phyloP scores from a whole-genome alignment of 1,140 invertebrate species.

The Calephelis nemesis region DNA sequence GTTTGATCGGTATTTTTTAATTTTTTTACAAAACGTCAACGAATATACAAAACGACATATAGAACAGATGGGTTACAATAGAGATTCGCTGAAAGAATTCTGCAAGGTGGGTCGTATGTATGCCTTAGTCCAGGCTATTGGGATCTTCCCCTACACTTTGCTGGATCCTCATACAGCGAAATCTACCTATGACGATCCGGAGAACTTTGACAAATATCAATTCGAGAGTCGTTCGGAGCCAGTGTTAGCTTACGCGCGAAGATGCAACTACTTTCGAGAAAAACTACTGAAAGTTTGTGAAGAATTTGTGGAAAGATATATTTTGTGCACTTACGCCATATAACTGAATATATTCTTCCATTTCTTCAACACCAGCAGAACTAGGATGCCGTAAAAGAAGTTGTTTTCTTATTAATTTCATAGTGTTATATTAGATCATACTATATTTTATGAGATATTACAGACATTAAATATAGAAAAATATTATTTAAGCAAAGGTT shows the following conservation, averaged over 20 bases:
- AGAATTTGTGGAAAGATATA: conserved; percentile 54
- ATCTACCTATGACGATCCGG: conserved; percentile 51
- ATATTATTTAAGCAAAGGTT: no score
- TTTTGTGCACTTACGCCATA: conserved; percentile 18
- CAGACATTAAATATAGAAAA: no score
- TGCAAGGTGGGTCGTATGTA: conserved; percentile 50
- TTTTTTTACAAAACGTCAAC: conserved; percentile 46
- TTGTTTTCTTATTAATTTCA: no score
- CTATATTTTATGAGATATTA: no score
- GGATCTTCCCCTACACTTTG: conserved; percentile 49
- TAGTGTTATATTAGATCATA: no score
- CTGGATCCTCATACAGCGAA: conserved; percentile 49
- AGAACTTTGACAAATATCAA: conserved; percentile 40
- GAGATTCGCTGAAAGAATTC: conserved; percentile 40
- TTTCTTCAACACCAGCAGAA: no score
- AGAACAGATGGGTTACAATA: conserved; percentile 42
- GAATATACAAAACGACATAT: conserved; percentile 40
- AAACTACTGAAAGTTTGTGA: conserved; percentile 48
- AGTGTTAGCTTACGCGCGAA: conserved; percentile 41
- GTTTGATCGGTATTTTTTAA: conserved; percentile 55
- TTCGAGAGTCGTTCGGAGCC: conserved; percentile 51
- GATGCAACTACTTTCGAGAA: conserved; percentile 33
- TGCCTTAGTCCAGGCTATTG: conserved; percentile 39
- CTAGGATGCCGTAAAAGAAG: no score
- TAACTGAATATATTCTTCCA: no score